Percentiles rank a stretch among this genome's conserved stretches.
These are phyloP conservation scores for Mastomys coucha DNA, from an alignment of 2,113 vertebrate genomes.

Conservation along the genomic window DNA sequence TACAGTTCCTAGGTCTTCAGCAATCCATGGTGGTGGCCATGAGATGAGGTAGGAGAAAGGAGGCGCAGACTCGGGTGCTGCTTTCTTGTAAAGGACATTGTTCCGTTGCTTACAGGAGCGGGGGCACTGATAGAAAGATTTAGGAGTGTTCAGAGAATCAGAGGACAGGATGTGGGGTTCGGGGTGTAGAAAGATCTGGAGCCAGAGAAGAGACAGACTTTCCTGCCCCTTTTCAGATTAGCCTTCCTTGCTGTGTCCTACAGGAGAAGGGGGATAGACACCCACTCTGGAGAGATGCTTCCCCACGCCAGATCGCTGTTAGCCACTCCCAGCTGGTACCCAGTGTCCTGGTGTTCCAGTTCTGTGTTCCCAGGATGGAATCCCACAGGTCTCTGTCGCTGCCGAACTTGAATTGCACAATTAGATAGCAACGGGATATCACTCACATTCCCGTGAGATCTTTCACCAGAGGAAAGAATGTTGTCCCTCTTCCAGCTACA, in stretches of 20 bases:
- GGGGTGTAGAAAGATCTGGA: neutral
- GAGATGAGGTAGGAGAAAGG: neutral
- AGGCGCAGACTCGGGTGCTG: neutral
- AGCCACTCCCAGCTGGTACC: neutral
- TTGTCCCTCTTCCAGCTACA: neutral
- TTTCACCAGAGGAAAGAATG: neutral
- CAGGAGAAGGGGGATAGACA: no score
- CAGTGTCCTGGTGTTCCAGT: neutral
- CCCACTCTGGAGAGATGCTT: neutral
- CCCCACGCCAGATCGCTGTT: neutral
- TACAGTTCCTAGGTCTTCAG: neutral
- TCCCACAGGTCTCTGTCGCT: neutral
- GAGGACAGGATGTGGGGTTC: neutral
- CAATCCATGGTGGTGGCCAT: no score
- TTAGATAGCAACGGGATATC: neutral
- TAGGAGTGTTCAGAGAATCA: neutral
- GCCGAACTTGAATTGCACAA: no score
- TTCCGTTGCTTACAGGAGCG: accelerated
- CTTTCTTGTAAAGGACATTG: neutral
- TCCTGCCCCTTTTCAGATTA: neutral
- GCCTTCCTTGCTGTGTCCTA: neutral
- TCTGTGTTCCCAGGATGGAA: neutral
- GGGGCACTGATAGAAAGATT: neutral
- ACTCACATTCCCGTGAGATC: neutral
- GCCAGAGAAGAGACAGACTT: neutral